Evolutionary conservation across 1,140 invertebrate genomes (phyloP).

Genomic region (Drosophila lini): DNA sequence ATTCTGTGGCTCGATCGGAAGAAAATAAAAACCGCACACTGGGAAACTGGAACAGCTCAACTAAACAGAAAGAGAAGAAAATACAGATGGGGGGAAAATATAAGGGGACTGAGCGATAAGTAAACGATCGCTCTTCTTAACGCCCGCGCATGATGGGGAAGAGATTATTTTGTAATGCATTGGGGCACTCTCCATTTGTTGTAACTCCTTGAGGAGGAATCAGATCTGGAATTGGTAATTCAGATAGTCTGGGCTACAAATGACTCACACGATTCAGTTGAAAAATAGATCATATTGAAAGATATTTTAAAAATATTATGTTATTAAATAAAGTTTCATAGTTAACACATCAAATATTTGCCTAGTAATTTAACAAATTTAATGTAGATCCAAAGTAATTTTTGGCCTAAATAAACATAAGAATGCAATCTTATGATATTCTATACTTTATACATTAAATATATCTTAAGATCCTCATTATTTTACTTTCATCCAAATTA

Average conservation of each 20-base stretch:
- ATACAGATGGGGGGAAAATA: background rate
- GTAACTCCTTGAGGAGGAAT: background rate
- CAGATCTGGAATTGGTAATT: background rate
- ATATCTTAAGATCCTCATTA: background rate
- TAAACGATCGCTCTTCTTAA: slow-evolving; percentile 37
- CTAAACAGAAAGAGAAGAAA: slow-evolving; percentile 7
- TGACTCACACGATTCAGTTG: background rate
- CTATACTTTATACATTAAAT: background rate
- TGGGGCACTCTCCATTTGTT: background rate
- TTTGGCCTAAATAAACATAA: background rate
- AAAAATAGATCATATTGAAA: background rate
- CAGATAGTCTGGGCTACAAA: background rate
- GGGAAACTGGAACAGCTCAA: slow-evolving; percentile 46
- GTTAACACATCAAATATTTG: background rate
- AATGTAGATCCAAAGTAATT: too few species aligned
- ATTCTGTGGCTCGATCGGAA: slow-evolving; percentile 68
- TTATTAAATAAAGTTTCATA: too few species aligned
- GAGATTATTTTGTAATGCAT: slow-evolving; percentile 27
- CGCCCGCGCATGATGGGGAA: slow-evolving; percentile 22
- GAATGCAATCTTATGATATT: background rate
- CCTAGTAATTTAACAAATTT: too few species aligned
- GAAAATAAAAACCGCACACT: slow-evolving; percentile 65
- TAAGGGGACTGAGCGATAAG: slow-evolving; percentile 27
- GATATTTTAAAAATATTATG: too few species aligned
- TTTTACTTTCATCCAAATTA: background rate